Evolutionary conservation across 1,140 invertebrate genomes (phyloP).

Genomic region (Pachypeltis micranthus): DNA sequence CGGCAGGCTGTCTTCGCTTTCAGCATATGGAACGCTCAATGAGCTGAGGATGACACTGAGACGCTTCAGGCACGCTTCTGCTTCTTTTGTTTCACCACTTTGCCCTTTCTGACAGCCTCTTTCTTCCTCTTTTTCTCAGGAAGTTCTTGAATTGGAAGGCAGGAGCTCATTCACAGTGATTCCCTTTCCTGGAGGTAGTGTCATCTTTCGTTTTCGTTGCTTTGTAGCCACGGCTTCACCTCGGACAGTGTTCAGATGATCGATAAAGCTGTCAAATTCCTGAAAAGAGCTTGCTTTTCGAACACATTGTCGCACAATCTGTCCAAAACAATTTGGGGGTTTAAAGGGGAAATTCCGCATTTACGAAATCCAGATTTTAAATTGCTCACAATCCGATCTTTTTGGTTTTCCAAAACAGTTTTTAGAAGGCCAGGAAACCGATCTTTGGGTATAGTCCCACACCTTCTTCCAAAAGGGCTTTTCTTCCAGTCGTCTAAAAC

Average conservation of each 20-base stretch:
- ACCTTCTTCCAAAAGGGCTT: neutral
- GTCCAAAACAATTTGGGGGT: neutral
- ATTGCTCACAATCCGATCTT: neutral
- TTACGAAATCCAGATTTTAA: neutral
- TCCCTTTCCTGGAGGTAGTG: neutral
- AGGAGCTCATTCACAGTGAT: neutral
- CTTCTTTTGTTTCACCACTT: no score
- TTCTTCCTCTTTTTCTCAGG: neutral
- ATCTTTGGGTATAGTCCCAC: neutral
- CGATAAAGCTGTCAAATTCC: neutral
- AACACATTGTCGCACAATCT: neutral
- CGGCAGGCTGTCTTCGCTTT: neutral
- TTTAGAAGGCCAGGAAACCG: neutral
- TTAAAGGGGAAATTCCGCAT: neutral
- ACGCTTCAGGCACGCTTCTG: no score
- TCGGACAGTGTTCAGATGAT: neutral
- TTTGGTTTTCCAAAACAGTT: neutral
- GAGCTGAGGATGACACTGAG: no score
- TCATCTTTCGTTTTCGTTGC: neutral
- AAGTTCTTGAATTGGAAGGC: neutral
- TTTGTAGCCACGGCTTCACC: neutral
- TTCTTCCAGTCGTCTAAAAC: slow-evolving; percentile 31
- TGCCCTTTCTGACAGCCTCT: no score
- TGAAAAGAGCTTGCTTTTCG: neutral
- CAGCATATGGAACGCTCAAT: neutral